Base-by-base conservation (phyloP, 2,797 vertebrate genomes). In the Xenops minutus region DNA sequence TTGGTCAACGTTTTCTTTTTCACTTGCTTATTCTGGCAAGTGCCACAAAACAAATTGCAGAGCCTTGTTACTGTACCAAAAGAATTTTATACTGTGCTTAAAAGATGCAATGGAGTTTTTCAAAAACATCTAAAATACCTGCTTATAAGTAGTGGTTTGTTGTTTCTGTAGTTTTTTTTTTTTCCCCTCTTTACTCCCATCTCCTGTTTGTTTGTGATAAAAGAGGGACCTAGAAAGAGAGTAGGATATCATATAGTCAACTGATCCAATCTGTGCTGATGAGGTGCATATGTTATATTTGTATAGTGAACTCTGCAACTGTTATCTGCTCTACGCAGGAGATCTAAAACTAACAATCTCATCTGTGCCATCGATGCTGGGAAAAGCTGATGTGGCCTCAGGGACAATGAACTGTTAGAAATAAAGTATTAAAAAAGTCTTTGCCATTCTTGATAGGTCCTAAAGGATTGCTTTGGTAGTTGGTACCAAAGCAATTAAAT, bases 281-380 rank as follows among this genome's bases (percentile, higher is more conserved):
- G 82, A 81, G 21, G n/a, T 37, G 29, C 36, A 49, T 73, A 46
- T 72, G 34, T 86, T 85, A 37, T 63, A 34, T 30, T 71, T 14
- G 17, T 19, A 66, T 12, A 89, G 46, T 84, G 87, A 96, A 92
- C 34, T 4, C 51, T 73, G 32, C n/a, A 62, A 89, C 23, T 48
- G 37, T 94, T 97, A 96, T 89, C 87, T 91, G 49, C 41, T 83
- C 51, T 76, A 93, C 85, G 80, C 89, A 95, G 91, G 48, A 91
- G 26, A 55, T 73, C 82, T 95, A 85, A 86, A 84, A 84, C 56
- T 90, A 95, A 88, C 66, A 56, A 59, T 96, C 32, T 95, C 94
- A 88, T 93, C 69, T 37, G 37, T 71, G 89, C 87, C 48, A 72
- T 81, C 30, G 19, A 10, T 55, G 49, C 32, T 63, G 56, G 54